Percentiles rank a stretch among this genome's conserved stretches.
Conservation (phyloP, 2,888 invertebrate genomes). For the Agrochola circellaris region DNA sequence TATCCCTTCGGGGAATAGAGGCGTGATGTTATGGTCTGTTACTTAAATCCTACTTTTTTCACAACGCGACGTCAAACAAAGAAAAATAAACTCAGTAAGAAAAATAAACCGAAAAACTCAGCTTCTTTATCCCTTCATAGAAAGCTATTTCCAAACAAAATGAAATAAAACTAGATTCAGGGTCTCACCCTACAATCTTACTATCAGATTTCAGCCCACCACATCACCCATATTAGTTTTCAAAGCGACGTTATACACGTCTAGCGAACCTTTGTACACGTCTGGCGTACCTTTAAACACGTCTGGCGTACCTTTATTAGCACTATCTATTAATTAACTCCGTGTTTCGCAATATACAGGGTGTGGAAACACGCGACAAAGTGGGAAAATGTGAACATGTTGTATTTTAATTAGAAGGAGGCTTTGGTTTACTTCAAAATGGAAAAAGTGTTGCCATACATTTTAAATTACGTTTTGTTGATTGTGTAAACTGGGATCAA, state of each 20-base stretch:
- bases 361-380: background rate
- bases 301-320: constrained; percentile 20
- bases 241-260: constrained; percentile 30
- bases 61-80: background rate
- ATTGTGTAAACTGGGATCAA: no score
- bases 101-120: background rate
- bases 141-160: background rate
- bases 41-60: background rate
- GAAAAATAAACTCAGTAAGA: background rate
- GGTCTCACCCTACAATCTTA: background rate
- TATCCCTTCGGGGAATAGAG: background rate
- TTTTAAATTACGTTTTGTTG: no score
- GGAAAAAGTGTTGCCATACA: background rate
- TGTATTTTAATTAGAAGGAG: background rate
- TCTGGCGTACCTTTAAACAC: background rate
- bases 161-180: background rate
- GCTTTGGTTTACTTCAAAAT: background rate
- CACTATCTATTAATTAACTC: constrained; percentile 42
- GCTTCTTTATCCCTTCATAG: background rate
- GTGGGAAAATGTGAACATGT: background rate
- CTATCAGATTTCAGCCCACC: constrained; percentile 24
- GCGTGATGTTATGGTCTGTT: background rate
- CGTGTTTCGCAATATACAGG: constrained; percentile 27
- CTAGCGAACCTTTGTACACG: constrained; percentile 1
- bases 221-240: constrained; percentile 28